Conservation (phyloP, 2,888 invertebrate species). For the Dynastes tityus region DNA sequence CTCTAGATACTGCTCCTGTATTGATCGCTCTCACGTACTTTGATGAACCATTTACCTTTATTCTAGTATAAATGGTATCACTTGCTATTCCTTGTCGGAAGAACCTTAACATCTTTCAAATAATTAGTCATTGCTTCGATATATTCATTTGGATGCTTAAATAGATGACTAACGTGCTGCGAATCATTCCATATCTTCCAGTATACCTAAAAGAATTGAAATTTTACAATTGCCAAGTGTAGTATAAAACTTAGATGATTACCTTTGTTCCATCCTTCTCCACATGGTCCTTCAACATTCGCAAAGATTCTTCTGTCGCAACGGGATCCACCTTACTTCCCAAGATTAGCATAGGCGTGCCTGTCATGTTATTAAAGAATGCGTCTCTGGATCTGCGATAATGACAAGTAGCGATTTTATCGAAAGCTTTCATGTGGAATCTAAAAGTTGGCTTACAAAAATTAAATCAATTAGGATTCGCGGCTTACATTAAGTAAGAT, state of each 20-base stretch:
- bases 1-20: too few species aligned
- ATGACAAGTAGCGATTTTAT: conserved; percentile 87
- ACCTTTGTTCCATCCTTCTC: conserved; percentile 83
- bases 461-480: neutral
- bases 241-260: conserved; percentile 51
- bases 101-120: conserved; percentile 65
- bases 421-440: conserved; percentile 88
- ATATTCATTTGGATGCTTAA: conserved; percentile 78
- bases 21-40: too few species aligned
- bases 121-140: conserved; percentile 75
- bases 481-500: conserved; percentile 79
- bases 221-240: neutral
- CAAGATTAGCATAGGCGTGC: conserved; percentile 77
- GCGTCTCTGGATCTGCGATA: conserved; percentile 87
- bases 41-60: too few species aligned
- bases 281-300: conserved; percentile 83
- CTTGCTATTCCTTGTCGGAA: neutral
- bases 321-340: conserved; percentile 84
- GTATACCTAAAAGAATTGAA: conserved; percentile 69
- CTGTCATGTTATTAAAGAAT: conserved; percentile 85
- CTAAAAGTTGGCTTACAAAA: conserved; percentile 54
- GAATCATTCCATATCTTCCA: conserved; percentile 79
- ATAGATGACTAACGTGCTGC: conserved; percentile 80
- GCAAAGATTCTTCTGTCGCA: conserved; percentile 83
- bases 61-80: neutral